A percentile compares a stretch with the other conserved stretches of the same genome.
Evolutionary conservation across 2,113 vertebrate species (phyloP).

Genomic region (Jaculus jaculus): DNA sequence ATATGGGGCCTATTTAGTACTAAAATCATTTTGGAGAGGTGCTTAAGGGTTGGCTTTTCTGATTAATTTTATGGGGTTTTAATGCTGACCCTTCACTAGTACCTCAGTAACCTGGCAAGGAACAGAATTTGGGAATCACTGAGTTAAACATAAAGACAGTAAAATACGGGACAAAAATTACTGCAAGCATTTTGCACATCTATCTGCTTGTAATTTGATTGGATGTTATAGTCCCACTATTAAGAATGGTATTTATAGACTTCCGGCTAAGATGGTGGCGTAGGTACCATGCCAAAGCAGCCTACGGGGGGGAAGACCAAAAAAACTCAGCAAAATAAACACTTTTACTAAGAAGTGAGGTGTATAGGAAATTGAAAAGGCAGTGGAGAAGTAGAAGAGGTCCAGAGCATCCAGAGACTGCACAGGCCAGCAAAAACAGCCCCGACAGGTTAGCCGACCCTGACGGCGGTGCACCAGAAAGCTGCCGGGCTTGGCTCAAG

Average conservation of each 20-base stretch:
- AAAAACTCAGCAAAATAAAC: too few relatives aligned
- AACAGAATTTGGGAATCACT: conserved; percentile 78
- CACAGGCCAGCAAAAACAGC: too few relatives aligned
- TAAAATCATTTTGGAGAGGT: conserved; percentile 85
- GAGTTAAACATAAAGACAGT: conserved; percentile 79
- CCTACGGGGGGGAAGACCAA: too few relatives aligned
- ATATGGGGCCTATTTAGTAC: conserved; percentile 82
- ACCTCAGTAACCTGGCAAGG: conserved; percentile 80
- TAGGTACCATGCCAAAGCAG: too few relatives aligned
- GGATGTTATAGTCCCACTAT: conserved; percentile 71
- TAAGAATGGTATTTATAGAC: conserved; percentile 76
- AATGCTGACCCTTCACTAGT: conserved; percentile 79
- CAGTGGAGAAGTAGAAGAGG: too few relatives aligned
- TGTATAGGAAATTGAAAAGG: too few relatives aligned
- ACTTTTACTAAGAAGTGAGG: too few relatives aligned
- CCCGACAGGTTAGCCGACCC: too few relatives aligned
- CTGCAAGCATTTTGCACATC: conserved; percentile 67
- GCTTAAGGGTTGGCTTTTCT: conserved; percentile 84
- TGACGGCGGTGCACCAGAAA: too few relatives aligned
- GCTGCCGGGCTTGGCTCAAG: too few relatives aligned
- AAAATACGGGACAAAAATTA: conserved; percentile 77
- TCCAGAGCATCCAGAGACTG: too few relatives aligned
- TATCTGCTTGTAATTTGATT: conserved; percentile 74
- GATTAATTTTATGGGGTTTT: conserved; percentile 83
- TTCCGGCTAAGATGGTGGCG: too few relatives aligned